These are phyloP conservation scores for Eriocheir sinensis DNA, from an alignment of 1,140 invertebrate species.

Conservation along the genomic window DNA sequence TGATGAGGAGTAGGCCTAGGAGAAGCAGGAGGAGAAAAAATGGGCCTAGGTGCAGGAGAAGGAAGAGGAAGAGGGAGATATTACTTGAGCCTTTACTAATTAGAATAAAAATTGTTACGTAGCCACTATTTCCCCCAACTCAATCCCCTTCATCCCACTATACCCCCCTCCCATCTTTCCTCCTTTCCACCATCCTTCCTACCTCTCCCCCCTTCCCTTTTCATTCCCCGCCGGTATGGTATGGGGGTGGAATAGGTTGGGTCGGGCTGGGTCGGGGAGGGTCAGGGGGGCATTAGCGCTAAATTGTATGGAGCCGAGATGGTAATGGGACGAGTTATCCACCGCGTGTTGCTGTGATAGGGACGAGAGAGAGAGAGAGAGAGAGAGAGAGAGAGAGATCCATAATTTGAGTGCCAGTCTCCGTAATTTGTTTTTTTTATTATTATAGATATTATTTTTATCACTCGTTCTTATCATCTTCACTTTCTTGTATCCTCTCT, in stretches of 20 bases:
- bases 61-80: too few species aligned
- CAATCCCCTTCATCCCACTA: background rate
- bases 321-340: background rate
- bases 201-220: background rate
- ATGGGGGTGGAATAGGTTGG: background rate
- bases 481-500: background rate
- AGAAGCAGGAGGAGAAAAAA: background rate
- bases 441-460: too few species aligned
- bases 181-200: background rate
- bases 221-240: too few species aligned
- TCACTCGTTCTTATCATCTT: background rate
- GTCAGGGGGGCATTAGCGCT: background rate
- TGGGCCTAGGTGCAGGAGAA: background rate
- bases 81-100: too few species aligned
- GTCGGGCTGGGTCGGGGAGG: background rate
- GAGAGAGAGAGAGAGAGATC: background rate
- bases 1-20: background rate
- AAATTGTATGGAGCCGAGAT: background rate
- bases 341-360: background rate
- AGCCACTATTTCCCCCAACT: background rate
- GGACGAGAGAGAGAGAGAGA: background rate
- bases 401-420: background rate
- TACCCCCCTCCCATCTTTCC: background rate
- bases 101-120: background rate
- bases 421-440: too few species aligned